These are phyloP conservation scores for Acronicta leporina DNA, from an alignment of 2,888 invertebrate species.

Conservation along the genomic window DNA sequence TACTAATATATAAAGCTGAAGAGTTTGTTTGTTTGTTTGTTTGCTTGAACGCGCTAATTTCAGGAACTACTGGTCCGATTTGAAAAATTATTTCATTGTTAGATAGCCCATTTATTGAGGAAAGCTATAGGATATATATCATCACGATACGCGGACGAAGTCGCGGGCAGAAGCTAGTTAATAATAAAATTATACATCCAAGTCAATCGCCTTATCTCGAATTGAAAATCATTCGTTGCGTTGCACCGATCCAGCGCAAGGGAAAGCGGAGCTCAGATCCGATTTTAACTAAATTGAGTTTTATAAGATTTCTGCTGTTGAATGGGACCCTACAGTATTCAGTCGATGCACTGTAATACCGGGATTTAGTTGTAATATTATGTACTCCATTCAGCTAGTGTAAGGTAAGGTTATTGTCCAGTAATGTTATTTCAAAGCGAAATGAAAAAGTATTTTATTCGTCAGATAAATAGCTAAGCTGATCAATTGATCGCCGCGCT, in stretches of 20 bases:
- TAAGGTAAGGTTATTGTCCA: not conserved
- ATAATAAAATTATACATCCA: slow-evolving; percentile 67
- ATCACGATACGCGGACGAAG: too few relatives aligned
- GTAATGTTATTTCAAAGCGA: not conserved
- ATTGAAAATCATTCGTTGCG: slow-evolving; percentile 78
- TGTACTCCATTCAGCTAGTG: slow-evolving; percentile 6
- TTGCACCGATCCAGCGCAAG: slow-evolving; percentile 65
- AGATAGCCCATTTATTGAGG: too few relatives aligned
- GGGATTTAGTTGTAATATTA: slow-evolving; percentile 36
- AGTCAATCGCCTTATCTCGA: slow-evolving; percentile 77
- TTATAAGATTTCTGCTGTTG: slow-evolving; percentile 69
- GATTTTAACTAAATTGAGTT: slow-evolving; percentile 81
- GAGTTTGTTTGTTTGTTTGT: too few relatives aligned
- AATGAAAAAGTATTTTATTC: too few relatives aligned
- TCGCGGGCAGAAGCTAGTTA: too few relatives aligned
- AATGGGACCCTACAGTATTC: slow-evolving; percentile 56
- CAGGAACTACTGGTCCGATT: too few relatives aligned
- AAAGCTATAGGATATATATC: too few relatives aligned
- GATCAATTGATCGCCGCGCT: too few relatives aligned
- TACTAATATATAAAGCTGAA: too few relatives aligned
- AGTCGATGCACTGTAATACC: slow-evolving; percentile 31
- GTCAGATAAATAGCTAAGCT: too few relatives aligned
- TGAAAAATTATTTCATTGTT: too few relatives aligned
- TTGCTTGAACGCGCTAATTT: too few relatives aligned
- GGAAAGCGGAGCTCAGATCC: slow-evolving; percentile 72